These are phyloP conservation scores for Bergia puertoricense DNA, from an alignment of 92 coral and sea anemone species.

Conservation along the genomic window DNA sequence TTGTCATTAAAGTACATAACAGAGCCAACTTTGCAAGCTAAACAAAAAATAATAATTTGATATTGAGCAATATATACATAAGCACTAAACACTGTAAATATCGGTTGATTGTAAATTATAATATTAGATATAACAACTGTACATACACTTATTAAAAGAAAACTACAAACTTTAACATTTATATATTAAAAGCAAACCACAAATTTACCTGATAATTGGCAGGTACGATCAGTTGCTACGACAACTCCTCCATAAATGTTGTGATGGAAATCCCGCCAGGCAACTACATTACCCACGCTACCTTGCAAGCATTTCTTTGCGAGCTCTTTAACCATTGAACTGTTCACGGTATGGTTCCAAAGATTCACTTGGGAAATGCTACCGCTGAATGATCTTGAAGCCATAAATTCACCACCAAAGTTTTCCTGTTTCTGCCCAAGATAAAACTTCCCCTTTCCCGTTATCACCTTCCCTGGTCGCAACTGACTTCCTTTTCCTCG, in stretches of 20 bases:
- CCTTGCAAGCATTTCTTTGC: slow-evolving; percentile 16
- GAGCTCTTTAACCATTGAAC: background rate
- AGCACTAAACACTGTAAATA: no score
- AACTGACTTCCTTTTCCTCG: background rate
- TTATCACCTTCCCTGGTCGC: background rate
- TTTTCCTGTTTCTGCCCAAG: background rate
- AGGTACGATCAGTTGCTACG: background rate
- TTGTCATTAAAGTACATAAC: no score
- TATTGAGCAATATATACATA: no score
- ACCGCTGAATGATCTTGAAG: background rate
- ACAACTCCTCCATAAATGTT: background rate
- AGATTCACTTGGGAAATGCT: slow-evolving; percentile 1
- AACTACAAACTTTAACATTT: no score
- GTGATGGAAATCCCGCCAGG: slow-evolving; percentile 29
- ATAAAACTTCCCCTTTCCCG: background rate
- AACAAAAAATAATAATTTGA: no score
- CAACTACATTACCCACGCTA: slow-evolving; percentile 1
- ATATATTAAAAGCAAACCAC: no score
- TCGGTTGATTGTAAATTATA: no score
- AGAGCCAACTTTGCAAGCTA: no score
- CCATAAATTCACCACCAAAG: background rate
- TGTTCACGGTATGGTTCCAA: background rate
- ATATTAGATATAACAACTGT: no score
- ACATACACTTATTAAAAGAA: no score
- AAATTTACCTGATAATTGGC: background rate